Evolutionary conservation across 2,888 invertebrate genomes (phyloP).

Genomic region (Strigamia crassipes): DNA sequence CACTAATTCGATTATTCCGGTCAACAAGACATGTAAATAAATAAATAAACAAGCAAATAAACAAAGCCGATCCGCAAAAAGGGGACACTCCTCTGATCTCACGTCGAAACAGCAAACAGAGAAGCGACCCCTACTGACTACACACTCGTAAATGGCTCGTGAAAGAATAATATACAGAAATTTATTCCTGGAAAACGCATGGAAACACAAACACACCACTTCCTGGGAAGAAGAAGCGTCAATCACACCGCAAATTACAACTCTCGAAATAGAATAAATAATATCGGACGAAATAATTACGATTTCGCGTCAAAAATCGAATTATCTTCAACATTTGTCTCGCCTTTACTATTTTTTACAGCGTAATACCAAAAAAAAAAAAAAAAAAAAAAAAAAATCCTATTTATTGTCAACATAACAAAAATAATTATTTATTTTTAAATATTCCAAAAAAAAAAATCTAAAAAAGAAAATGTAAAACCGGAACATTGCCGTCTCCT

Average conservation of each 20-base stretch:
- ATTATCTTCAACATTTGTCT: too few relatives aligned
- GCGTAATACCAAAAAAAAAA: too few relatives aligned
- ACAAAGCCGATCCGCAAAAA: background rate
- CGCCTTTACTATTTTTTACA: too few relatives aligned
- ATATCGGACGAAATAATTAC: too few relatives aligned
- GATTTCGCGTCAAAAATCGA: too few relatives aligned
- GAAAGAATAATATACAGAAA: conserved; percentile 15
- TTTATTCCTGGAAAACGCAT: conserved; percentile 21
- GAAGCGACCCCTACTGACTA: background rate
- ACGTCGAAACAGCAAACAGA: background rate
- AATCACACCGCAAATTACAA: background rate
- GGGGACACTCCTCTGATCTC: background rate
- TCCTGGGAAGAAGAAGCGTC: conserved; percentile 16
- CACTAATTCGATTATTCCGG: background rate
- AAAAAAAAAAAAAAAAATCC: background rate
- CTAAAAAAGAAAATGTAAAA: background rate
- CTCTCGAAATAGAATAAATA: background rate
- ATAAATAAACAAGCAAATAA: background rate
- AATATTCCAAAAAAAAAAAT: too few relatives aligned
- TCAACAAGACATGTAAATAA: background rate
- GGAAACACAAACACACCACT: conserved; percentile 6
- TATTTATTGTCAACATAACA: too few relatives aligned
- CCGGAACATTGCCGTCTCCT: background rate
- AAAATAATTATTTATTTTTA: too few relatives aligned
- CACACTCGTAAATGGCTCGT: conserved; percentile 1